Evolutionary conservation across 1,140 invertebrate genomes (phyloP).

Genomic region (Homalodisca vitripennis): DNA sequence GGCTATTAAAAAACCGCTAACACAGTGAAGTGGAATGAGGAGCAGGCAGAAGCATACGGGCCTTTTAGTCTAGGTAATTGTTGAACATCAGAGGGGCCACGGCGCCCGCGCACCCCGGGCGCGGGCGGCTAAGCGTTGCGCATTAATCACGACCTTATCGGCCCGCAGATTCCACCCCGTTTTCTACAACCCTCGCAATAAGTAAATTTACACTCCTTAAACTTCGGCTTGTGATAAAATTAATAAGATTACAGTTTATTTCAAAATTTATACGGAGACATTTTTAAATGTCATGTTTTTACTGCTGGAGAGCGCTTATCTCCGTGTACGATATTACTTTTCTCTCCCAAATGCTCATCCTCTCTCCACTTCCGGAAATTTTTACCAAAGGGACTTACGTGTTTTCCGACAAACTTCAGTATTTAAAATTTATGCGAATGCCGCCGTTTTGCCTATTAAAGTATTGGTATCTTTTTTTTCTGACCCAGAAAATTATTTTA

Average conservation of each 20-base stretch:
- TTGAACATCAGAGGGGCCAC: too few relatives aligned
- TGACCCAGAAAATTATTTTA: too few relatives aligned
- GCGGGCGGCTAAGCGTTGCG: neutral
- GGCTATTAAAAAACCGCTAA: too few relatives aligned
- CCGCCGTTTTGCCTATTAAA: too few relatives aligned
- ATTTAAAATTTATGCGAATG: too few relatives aligned
- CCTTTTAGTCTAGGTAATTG: too few relatives aligned
- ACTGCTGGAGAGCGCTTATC: neutral
- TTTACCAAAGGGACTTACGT: neutral
- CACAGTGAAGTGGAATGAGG: too few relatives aligned
- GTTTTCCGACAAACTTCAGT: too few relatives aligned
- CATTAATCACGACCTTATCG: neutral
- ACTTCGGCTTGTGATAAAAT: conserved; percentile 13
- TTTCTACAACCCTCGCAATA: conserved; percentile 20
- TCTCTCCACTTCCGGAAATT: neutral
- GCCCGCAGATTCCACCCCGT: neutral
- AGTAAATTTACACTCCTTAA: conserved; percentile 21
- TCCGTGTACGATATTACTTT: neutral
- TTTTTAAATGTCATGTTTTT: conserved; percentile 24
- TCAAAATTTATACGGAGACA: conserved; percentile 23
- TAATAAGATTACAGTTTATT: conserved; percentile 27
- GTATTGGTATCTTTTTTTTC: too few relatives aligned
- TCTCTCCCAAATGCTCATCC: neutral
- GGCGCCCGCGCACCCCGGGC: neutral
- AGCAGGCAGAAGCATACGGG: too few relatives aligned